phyloP scores from a whole-genome alignment of 1,140 invertebrate genomes.

The Ips typographus region DNA sequence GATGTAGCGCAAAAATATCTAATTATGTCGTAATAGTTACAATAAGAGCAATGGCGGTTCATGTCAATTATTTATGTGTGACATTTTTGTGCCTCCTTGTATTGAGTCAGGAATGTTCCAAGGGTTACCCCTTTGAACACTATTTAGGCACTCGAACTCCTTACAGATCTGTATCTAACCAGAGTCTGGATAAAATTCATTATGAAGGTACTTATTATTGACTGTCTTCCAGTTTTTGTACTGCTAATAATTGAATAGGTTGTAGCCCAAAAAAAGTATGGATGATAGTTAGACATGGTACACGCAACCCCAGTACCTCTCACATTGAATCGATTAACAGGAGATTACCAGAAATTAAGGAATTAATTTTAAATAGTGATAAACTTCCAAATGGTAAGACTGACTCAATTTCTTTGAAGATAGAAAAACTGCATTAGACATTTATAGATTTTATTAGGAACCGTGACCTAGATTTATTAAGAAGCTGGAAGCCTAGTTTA shows the following conservation, averaged over 20 bases:
- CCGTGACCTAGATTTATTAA: constrained; percentile 52
- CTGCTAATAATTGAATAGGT: constrained; percentile 49
- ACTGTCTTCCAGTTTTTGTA: background rate
- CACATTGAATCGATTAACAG: constrained; percentile 56
- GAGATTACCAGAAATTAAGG: constrained; percentile 54
- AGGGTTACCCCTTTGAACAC: constrained; percentile 42
- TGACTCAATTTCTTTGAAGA: constrained; percentile 21
- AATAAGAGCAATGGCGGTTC: background rate
- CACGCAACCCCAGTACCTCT: constrained; percentile 62
- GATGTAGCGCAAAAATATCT: no score
- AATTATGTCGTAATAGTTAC: no score
- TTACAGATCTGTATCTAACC: constrained; percentile 63
- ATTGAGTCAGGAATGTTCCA: constrained; percentile 19
- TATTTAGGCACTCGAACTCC: constrained; percentile 61
- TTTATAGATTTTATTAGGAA: constrained; percentile 40
- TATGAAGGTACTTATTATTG: constrained; percentile 55
- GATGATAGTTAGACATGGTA: constrained; percentile 68
- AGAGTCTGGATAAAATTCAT: constrained; percentile 54
- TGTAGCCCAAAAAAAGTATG: constrained; percentile 64
- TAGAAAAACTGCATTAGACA: constrained; percentile 3
- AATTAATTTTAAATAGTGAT: constrained; percentile 55
- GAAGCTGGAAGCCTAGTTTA: constrained; percentile 57
- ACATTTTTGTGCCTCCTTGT: constrained; percentile 12
- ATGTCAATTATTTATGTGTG: background rate
- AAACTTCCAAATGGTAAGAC: constrained; percentile 37